Base-by-base conservation (phyloP, 2,797 vertebrate species). In the Sebastes flavidus region DNA sequence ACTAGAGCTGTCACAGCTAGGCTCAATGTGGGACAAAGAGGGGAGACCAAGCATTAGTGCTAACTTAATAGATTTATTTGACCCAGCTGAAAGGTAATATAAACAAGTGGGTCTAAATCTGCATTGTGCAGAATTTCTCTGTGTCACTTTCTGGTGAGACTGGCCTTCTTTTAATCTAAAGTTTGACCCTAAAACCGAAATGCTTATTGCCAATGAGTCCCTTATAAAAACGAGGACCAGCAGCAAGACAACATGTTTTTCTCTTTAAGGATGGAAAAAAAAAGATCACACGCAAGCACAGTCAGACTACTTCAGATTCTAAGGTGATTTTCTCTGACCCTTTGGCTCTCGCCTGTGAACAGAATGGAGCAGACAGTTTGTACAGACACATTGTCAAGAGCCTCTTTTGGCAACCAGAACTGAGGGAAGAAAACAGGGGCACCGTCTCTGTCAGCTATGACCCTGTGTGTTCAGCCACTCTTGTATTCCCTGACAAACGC, bases 321-420 rank as follows among this genome's bases (percentile, higher is more conserved):
- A 11, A n/a, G 63, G 67, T 68, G 54, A 63, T 77, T 72, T 69
- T 34, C 20, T 75, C 55, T 72, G 32, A 83, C 38, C 58, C 27
- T 12, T 67, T 63, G 5, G 38, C 20, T 46, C 75, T 73, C 11
- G 70, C 16, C 67, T 88, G 55, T 82, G 82, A 88, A 49, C 65
- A 77, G 78, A 91, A 83, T 16, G 8, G 65, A 88, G 84, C 86
- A 91, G 91, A 90, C 87, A 82, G 84, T 89, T 87, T 91, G 86
- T 87, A 71, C 89, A 91, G 92, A 91, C 86, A 87, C 78, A 85
- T 88, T 87, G 77, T 89, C 66, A 62, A 22, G 66, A 80, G 82
- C 60, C 73, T 87, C 83, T 84, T 77, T 75, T 71, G 49, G 81
- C 42, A 80, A 72, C 59, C 18, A 77, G 68, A 78, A 46, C 11